Evolutionary conservation across 2,113 vertebrate species (phyloP).

Genomic region (Argyrosomus japonicus): DNA sequence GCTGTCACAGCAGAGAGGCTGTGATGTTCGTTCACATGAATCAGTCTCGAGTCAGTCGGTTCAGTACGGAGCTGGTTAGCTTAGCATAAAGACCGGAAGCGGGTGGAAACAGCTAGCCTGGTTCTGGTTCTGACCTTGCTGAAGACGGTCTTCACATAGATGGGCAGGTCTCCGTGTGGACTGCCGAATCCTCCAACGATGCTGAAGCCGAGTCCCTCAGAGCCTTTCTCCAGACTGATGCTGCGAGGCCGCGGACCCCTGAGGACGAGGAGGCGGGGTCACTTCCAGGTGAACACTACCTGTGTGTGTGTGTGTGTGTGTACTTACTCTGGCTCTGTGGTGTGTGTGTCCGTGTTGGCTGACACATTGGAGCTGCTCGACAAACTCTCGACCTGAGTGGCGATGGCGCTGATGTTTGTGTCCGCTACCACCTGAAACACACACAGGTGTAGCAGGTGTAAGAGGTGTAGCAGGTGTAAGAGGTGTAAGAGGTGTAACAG

Average conservation of each 20-base stretch:
- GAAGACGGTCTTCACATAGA: conserved; percentile 99
- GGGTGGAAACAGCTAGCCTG: not conserved
- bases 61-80: not conserved
- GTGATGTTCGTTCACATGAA: too few relatives aligned
- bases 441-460: not conserved
- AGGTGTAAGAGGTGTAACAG: too few relatives aligned
- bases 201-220: conserved; percentile 97
- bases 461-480: too few relatives aligned
- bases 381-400: conserved; percentile 92
- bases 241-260: conserved; percentile 89
- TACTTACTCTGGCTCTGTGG: conserved; percentile 90
- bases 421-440: conserved; percentile 92
- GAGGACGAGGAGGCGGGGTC: conserved; percentile 17
- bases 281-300: not conserved
- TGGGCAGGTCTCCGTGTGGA: conserved; percentile 97
- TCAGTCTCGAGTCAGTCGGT: too few relatives aligned
- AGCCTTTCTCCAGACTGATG: conserved; percentile 94
- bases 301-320: conserved; percentile 25
- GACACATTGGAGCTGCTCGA: conserved; percentile 77
- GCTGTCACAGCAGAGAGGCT: not conserved
- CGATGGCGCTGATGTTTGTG: conserved; percentile 94
- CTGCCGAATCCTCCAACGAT: conserved; percentile 96
- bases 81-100: not conserved
- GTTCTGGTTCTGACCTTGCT: conserved; percentile 88
- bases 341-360: conserved; percentile 81